A percentile compares a stretch with the other conserved stretches of the same genome.
These are phyloP conservation scores for Myanophis thanlyinensis DNA, from an alignment of 2,113 vertebrate genomes.

Conservation along the genomic window DNA sequence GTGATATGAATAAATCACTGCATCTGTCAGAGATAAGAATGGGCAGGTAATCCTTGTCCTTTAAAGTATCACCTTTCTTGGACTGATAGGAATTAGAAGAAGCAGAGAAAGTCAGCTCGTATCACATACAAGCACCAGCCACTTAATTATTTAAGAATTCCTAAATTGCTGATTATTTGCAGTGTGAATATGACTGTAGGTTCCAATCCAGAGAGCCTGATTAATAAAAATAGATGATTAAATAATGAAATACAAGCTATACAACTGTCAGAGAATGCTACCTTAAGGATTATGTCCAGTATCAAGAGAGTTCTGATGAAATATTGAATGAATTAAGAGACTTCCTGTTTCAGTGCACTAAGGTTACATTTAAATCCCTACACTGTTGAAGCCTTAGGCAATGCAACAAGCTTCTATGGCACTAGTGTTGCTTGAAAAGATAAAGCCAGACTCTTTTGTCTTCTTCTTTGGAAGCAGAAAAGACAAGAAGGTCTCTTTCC, in stretches of 20 bases:
- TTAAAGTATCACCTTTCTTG: slow-evolving; percentile 3
- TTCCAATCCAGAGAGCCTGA: slow-evolving; percentile 56
- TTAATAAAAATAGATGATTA: slow-evolving; percentile 65
- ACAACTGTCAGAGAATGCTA: slow-evolving; percentile 64
- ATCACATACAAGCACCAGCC: slow-evolving; percentile 49
- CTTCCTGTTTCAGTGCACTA: slow-evolving; percentile 58
- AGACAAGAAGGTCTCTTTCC: slow-evolving; percentile 58
- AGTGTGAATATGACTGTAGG: slow-evolving; percentile 60
- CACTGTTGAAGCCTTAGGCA: slow-evolving; percentile 65
- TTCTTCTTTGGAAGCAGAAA: slow-evolving; percentile 51
- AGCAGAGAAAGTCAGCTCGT: slow-evolving; percentile 49
- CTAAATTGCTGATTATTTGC: slow-evolving; percentile 58
- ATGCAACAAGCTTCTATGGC: slow-evolving; percentile 62
- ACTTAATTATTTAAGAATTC: slow-evolving; percentile 67
- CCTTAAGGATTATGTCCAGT: slow-evolving; percentile 64
- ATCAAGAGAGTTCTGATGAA: slow-evolving; percentile 69
- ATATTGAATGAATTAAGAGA: slow-evolving; percentile 71
- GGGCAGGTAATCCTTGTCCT: slow-evolving; percentile 13
- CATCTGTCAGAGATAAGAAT: not conserved
- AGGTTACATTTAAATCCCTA: slow-evolving; percentile 67
- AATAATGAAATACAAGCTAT: slow-evolving; percentile 70
- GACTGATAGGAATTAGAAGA: slow-evolving; percentile 56
- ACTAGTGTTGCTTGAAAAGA: slow-evolving; percentile 59
- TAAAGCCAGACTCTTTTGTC: slow-evolving; percentile 39
- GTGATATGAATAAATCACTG: not conserved